Conservation (phyloP, 2,888 invertebrate genomes). For the Nasonovia ribisnigri region DNA sequence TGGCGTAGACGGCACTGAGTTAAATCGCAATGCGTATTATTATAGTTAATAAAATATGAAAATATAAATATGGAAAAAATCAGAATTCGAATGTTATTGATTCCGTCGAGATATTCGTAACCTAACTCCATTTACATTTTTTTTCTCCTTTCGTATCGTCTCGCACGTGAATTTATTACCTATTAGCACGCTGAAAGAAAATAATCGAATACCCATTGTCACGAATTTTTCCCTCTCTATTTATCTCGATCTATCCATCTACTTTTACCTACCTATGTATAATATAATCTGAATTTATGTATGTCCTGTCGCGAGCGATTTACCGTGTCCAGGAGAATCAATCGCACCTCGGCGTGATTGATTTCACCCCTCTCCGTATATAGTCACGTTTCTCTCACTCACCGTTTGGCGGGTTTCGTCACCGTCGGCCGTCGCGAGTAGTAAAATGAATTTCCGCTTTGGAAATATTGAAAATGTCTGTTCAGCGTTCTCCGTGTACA, state of each 20-base stretch:
- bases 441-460: slow-evolving; percentile 42
- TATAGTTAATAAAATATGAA: neutral
- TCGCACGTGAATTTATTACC: neutral
- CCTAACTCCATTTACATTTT: neutral
- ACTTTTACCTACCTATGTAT: neutral
- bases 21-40: neutral
- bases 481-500: neutral
- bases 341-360: slow-evolving; percentile 3
- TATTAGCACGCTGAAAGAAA: neutral
- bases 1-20: neutral
- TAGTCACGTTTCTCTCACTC: neutral
- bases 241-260: neutral
- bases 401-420: neutral
- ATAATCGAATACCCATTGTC: slow-evolving; percentile 8
- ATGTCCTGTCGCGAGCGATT: slow-evolving; percentile 19
- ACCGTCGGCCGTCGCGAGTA: neutral
- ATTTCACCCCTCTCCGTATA: neutral
- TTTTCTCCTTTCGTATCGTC: neutral
- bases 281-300: slow-evolving; percentile 18
- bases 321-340: slow-evolving; percentile 38
- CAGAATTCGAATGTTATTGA: neutral
- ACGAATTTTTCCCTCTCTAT: neutral
- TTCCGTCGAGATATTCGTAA: neutral
- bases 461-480: slow-evolving; percentile 38
- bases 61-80: neutral